Evolutionary conservation across 2,797 vertebrate genomes (phyloP), one percentile per base, ranked within the genome.

Genomic region (Sebastes iracundus): DNA sequence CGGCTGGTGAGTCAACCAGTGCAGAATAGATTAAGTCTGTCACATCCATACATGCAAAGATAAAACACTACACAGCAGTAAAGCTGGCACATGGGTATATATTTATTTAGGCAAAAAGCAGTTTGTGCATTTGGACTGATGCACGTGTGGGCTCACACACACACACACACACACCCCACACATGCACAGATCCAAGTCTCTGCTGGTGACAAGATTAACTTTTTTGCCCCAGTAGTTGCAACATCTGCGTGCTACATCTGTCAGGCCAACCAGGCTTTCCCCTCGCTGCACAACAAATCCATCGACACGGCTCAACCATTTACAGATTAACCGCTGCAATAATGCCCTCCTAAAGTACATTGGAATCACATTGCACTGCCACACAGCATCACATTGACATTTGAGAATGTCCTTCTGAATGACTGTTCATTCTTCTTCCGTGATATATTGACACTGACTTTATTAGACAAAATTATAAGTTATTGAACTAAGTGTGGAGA

Each of bases 191-290:
- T 77, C 80, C 68, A 35, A 79, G 75, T 83, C 82, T 77, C 82
- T 80, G 70, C 75, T 84, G 75, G 82, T 86, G 82, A 83, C n/a
- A 25, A 92, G 94, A 95, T 95, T 95, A 94, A 92, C 81, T 77
- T 85, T 84, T 85, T 90, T 89, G 82, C 83, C 90, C 84, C 85
- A 85, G 88, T 77, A 28, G 88, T 90, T 81, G 68, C 89, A 93
- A 94, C 94, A 95, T 94, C 95, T 95, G 95, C 80, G 89, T 32
- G 2, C 85, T 92, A 90, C 94, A 94, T 94, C 94, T 95, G 92
- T 92, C 90, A 78, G 86, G 80, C 85, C 32, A 42, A 86, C 83
- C 86, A 87, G 86, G 88, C 88, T 85, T 88, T 91, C 89, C 80
- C 79, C 82, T 86, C 33, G 22, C 87, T 65, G 68, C 81, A 74